Evolutionary conservation across 1,140 invertebrate species (phyloP).

Genomic region (Littorina saxatilis): DNA sequence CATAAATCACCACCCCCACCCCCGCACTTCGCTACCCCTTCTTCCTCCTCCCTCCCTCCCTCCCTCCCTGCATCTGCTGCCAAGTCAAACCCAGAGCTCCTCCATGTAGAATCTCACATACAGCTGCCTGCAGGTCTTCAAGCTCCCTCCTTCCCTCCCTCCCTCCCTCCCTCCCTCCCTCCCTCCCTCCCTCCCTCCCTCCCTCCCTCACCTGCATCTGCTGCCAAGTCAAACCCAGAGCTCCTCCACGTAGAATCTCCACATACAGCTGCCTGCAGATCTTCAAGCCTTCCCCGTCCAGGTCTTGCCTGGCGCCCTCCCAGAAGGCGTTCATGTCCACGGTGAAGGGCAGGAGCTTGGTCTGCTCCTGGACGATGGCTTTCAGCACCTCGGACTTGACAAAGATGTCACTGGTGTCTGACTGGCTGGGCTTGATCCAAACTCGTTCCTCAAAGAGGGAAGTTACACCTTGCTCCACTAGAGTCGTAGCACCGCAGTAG

Average conservation of each 20-base stretch:
- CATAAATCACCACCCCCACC: no score
- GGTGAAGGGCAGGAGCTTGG: not conserved
- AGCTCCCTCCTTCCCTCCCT: not conserved
- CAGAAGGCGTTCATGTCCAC: slow-evolving; percentile 5
- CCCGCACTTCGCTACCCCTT: no score
- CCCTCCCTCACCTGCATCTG: slow-evolving; percentile 14
- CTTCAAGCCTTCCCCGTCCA: not conserved
- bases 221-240: not conserved
- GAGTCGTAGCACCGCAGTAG: no score
- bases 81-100: not conserved
- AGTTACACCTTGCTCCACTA: no score
- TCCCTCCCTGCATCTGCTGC: not conserved
- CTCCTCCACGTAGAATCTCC: not conserved
- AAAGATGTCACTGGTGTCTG: not conserved
- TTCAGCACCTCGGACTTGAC: not conserved
- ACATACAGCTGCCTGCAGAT: not conserved
- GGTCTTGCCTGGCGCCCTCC: not conserved
- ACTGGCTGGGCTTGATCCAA: not conserved
- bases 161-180: no score
- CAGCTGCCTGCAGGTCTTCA: not conserved
- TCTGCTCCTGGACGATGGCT: not conserved
- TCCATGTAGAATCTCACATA: not conserved
- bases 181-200: no score
- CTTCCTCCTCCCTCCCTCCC: no score
- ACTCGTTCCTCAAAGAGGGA: no score